Evolutionary conservation across 2,113 vertebrate genomes (phyloP).

Genomic region (human (Homo sapiens)): DNA sequence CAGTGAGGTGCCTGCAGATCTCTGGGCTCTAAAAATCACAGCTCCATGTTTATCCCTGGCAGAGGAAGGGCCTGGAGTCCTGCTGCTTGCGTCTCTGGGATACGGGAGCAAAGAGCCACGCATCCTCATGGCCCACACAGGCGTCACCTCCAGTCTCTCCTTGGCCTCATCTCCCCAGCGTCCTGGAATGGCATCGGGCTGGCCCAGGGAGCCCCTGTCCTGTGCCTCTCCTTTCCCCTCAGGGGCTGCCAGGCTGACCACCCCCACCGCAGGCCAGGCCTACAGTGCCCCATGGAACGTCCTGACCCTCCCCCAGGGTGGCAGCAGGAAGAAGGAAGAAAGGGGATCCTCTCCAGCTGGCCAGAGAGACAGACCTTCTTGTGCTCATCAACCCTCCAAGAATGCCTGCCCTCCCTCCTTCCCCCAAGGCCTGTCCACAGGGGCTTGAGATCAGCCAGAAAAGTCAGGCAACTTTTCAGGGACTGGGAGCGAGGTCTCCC

Average conservation of each 20-base stretch:
- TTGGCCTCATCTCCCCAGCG: background rate
- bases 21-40: background rate
- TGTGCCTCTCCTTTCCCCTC: background rate
- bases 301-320: background rate
- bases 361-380: constrained; percentile 23
- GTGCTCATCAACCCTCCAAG: constrained; percentile 56
- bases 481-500: background rate
- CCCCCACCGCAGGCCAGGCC: background rate
- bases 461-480: constrained; percentile 68
- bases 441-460: constrained; percentile 57
- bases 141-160: background rate
- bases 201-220: background rate
- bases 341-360: constrained; percentile 70
- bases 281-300: background rate
- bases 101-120: background rate
- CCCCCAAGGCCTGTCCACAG: background rate
- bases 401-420: background rate
- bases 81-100: background rate
- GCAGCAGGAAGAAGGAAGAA: constrained; percentile 29
- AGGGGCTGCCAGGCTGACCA: background rate
- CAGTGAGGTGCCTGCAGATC: background rate
- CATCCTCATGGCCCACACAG: background rate
- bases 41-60: background rate
- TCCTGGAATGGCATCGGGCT: background rate
- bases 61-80: background rate